Evolutionary conservation across 2,113 vertebrate species (phyloP), one percentile per base, ranked within the genome.

Genomic region (Gymnobelideus leadbeateri): DNA sequence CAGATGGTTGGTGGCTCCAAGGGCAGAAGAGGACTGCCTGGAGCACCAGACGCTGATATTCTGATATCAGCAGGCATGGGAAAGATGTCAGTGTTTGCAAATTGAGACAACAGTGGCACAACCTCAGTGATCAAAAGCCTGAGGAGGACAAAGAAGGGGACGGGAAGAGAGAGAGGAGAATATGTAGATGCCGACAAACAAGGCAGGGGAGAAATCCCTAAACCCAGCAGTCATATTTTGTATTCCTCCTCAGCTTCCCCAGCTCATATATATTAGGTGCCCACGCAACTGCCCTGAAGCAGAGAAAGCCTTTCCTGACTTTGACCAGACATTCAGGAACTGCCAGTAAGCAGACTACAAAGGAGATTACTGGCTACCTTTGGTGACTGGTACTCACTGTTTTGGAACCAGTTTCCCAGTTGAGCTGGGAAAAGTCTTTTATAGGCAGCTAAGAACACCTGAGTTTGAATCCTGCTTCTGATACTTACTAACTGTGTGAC

Each of bases 31-130:
- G 28, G 57, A 68, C 57, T 61, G 57, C 57, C 11, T 31, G 57
- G 57, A 61, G 11, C 16, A 43, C 6, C n/a, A 84, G n/a, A 84
- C n/a, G 43, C 5, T 21, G 68, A 84, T 84, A 43, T 84, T 43
- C 68, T 84, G 68, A 84, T 84, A 84, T 84, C 68, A 84, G 68
- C n/a, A 84, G n/a, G n/a, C n/a, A 84, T 43, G n/a, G 68, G n/a
- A 84, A 84, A 84, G n/a, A 84, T 84, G n/a, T 84, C 68, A 84
- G 19, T 84, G 68, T 84, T 43, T 84, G 68, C 68, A 84, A 84
- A 84, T 84, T 84, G 68, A 43, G n/a, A 43, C 37, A 43, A 84
- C 6, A 43, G 68, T 84, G 68, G 23, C n/a, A 84, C 68, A 43
- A 84, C n/a, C n/a, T 43, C 68, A 43, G 2, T n/a, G 68, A 84